Percentiles rank a stretch among this genome's conserved stretches.
phyloP scores from a whole-genome alignment of 1,140 invertebrate genomes.

The Heliconius hewitsoni region DNA sequence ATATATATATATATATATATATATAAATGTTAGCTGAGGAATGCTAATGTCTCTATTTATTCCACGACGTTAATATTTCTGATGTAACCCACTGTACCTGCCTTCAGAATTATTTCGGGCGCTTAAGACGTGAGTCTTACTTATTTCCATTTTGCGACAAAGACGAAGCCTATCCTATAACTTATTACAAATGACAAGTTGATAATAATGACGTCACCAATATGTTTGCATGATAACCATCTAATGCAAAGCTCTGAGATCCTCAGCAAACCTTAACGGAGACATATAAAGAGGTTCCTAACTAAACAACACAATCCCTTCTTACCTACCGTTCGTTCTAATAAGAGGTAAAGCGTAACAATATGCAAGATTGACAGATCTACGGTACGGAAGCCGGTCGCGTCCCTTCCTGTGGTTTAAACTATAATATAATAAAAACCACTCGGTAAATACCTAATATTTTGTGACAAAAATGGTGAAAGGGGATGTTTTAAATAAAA shows the following conservation, averaged over 20 bases:
- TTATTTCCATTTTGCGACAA: too few species aligned
- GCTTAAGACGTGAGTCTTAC: too few species aligned
- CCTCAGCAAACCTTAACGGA: slow-evolving; percentile 22
- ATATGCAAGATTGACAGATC: slow-evolving; percentile 28
- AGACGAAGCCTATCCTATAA: too few species aligned
- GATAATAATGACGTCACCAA: neutral
- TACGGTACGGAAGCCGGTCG: slow-evolving; percentile 20
- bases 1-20: too few species aligned
- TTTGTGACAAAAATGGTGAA: too few species aligned
- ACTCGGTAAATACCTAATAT: neutral
- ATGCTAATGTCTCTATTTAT: too few species aligned
- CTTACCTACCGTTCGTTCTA: slow-evolving; percentile 23
- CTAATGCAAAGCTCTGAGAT: slow-evolving; percentile 8
- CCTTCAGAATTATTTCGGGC: too few species aligned
- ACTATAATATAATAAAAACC: slow-evolving; percentile 15
- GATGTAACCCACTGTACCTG: too few species aligned
- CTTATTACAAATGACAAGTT: too few species aligned
- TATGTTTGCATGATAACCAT: neutral
- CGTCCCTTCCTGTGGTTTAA: slow-evolving; percentile 1
- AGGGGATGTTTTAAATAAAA: too few species aligned
- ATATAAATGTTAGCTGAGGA: too few species aligned
- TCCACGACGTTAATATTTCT: too few species aligned
- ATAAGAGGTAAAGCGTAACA: slow-evolving; percentile 28
- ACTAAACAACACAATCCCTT: slow-evolving; percentile 36
- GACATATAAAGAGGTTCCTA: slow-evolving; percentile 37